Percentiles rank a stretch among this genome's conserved stretches.
These are phyloP conservation scores for Ernsta delagoae DNA, from an alignment of 2,888 invertebrate species.

Conservation along the genomic window DNA sequence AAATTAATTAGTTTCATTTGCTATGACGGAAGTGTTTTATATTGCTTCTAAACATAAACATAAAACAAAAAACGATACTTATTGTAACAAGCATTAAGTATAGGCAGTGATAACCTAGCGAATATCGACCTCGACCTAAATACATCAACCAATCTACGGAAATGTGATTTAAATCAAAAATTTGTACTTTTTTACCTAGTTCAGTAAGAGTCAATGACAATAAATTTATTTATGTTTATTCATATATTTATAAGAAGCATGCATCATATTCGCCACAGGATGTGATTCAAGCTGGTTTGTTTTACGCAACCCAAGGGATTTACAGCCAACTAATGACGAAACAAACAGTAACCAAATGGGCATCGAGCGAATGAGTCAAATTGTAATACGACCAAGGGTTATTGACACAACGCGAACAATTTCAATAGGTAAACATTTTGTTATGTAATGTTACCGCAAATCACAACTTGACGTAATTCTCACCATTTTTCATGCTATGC, in stretches of 20 bases:
- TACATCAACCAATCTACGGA: neutral
- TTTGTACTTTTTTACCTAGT: too few species aligned
- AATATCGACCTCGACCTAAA: neutral
- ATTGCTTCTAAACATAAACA: too few species aligned
- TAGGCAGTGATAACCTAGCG: neutral
- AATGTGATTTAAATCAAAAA: neutral
- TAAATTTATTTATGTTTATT: too few species aligned
- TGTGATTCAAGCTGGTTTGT: slow-evolving; percentile 64
- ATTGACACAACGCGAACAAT: slow-evolving; percentile 40
- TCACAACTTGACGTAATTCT: slow-evolving; percentile 30
- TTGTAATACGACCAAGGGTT: slow-evolving; percentile 48
- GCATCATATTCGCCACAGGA: slow-evolving; percentile 51
- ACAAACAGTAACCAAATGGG: slow-evolving; percentile 44
- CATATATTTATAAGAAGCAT: too few species aligned
- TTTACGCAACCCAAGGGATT: slow-evolving; percentile 63
- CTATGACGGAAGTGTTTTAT: too few species aligned
- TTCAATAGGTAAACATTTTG: slow-evolving; percentile 27
- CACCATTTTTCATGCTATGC: slow-evolving; percentile 29
- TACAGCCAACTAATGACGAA: slow-evolving; percentile 42
- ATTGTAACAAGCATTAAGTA: neutral
- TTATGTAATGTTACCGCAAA: slow-evolving; percentile 35
- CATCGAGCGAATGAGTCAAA: slow-evolving; percentile 43
- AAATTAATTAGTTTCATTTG: too few species aligned
- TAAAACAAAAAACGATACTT: neutral
- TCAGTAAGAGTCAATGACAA: too few species aligned